Base-by-base conservation (phyloP, 2,888 invertebrate species). In the Bombyx huttoni region DNA sequence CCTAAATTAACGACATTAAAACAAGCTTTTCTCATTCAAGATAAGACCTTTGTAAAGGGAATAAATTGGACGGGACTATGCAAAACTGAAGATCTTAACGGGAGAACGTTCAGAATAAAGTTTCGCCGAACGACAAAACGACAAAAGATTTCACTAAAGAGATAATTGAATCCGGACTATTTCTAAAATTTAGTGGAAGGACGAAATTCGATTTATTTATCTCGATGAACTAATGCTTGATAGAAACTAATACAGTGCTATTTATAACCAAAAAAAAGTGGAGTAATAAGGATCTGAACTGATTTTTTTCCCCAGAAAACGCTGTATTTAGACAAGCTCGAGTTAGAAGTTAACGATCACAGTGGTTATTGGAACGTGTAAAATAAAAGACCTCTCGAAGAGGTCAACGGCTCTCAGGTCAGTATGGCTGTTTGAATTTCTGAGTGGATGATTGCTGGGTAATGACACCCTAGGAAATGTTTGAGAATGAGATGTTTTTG, bases 1-100 rank as follows among this genome's bases (percentile, higher is more conserved):
- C 75, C 78, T 78, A 82, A 81, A 79, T 82, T 81, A 82, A 80
- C 75, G 69, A 75, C 76, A 78, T 82, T 81, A 81, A 80, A 81
- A 82, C 78, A 82, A 79, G 81, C 80, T 81, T 74, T 71, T 76
- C 75, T 79, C 78, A 75, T 80, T 81, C 73, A 70, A 79, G 82
- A 82, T 83, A 81, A 82, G 76, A 77, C 78, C 73, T 80, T 70
- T 75, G 77, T 73, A 66, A 74, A 73, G 77, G 69, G 71, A 80
- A 74, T 72, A 78, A 83, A 81, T 79, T 80, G 79, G 75, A 78
- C 66, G 63, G 59, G 65, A 61, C 67, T 72, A 73, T 75, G 70
- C 74, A 65, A 63, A 61, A 73, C 60, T 60, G 65, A 65, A 64
- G 61, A 64, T 61, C 59, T 55, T 54, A 56, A 51, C 35, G 34